phyloP scores from a whole-genome alignment of 2,113 vertebrate species.

The Pyxicephalus adspersus region DNA sequence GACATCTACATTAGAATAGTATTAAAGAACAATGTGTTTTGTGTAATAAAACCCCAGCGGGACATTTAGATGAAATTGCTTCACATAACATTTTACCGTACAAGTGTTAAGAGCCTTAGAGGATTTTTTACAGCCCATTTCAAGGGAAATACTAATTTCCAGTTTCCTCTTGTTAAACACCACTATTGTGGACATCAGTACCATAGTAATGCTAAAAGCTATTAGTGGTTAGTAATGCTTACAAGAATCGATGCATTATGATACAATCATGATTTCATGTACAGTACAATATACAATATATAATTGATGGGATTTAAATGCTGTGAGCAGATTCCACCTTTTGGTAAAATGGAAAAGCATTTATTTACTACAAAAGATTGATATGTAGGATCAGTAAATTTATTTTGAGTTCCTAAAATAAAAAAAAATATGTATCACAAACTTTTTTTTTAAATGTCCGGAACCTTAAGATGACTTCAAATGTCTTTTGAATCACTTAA shows the following conservation, averaged over 20 bases:
- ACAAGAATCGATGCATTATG: neutral
- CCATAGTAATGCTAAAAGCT: neutral
- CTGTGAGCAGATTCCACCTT: too few relatives aligned
- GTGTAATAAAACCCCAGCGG: slow-evolving; percentile 51
- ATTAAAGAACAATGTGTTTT: slow-evolving; percentile 50
- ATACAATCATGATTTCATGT: slow-evolving; percentile 1
- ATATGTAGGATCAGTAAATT: too few relatives aligned
- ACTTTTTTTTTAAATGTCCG: too few relatives aligned
- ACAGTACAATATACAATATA: neutral
- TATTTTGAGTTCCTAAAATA: too few relatives aligned
- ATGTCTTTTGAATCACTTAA: too few relatives aligned
- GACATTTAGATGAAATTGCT: slow-evolving; percentile 44
- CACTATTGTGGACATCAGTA: neutral
- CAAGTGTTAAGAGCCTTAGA: slow-evolving; percentile 38
- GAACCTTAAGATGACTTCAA: too few relatives aligned
- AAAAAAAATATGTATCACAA: too few relatives aligned
- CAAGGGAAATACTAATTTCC: slow-evolving; percentile 26
- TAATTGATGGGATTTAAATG: neutral
- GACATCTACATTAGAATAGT: slow-evolving; percentile 52
- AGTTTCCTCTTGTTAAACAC: slow-evolving; percentile 1
- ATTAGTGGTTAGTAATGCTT: neutral
- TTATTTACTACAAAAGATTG: too few relatives aligned
- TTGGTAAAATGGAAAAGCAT: too few relatives aligned
- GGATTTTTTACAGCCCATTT: slow-evolving; percentile 45
- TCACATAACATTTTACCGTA: slow-evolving; percentile 35